A percentile compares a stretch with the other conserved stretches of the same genome.
phyloP scores from a whole-genome alignment of 2,797 vertebrate genomes.

The Hypotaenidia okinawae region DNA sequence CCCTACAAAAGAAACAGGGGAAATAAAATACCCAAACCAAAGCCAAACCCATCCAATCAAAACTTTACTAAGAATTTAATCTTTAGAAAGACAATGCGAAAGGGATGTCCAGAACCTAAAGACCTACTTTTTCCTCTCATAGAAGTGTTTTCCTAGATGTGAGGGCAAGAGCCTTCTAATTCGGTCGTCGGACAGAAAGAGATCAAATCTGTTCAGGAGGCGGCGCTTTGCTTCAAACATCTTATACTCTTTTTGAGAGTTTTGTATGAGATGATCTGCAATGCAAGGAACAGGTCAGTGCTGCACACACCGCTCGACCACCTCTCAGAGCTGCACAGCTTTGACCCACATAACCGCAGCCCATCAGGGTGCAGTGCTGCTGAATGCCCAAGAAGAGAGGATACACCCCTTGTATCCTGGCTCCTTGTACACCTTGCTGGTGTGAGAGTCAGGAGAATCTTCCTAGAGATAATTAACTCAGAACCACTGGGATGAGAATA shows the following conservation, averaged over 20 bases:
- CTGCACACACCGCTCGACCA: background rate
- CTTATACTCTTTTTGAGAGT: slow-evolving; percentile 90
- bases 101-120: background rate
- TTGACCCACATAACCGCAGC: fast-evolving
- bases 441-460: background rate
- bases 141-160: slow-evolving; percentile 92
- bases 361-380: background rate
- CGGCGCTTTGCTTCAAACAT: slow-evolving; percentile 89
- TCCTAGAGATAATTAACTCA: background rate
- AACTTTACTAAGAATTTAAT: background rate
- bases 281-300: background rate
- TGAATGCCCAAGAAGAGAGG: background rate
- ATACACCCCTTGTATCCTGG: too few relatives aligned
- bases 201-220: slow-evolving; percentile 86
- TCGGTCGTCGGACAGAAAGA: slow-evolving; percentile 90
- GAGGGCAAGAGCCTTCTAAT: slow-evolving; percentile 88
- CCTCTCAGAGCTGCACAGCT: background rate
- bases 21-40: background rate
- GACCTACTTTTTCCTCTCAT: slow-evolving; percentile 88
- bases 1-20: slow-evolving; percentile 69
- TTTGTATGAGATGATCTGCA: slow-evolving; percentile 89
- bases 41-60: background rate
- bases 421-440: background rate
- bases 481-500: background rate
- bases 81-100: background rate